A percentile compares a stretch with the other conserved stretches of the same genome.
phyloP scores from a whole-genome alignment of 2,113 vertebrate species.

The Lota lota region DNA sequence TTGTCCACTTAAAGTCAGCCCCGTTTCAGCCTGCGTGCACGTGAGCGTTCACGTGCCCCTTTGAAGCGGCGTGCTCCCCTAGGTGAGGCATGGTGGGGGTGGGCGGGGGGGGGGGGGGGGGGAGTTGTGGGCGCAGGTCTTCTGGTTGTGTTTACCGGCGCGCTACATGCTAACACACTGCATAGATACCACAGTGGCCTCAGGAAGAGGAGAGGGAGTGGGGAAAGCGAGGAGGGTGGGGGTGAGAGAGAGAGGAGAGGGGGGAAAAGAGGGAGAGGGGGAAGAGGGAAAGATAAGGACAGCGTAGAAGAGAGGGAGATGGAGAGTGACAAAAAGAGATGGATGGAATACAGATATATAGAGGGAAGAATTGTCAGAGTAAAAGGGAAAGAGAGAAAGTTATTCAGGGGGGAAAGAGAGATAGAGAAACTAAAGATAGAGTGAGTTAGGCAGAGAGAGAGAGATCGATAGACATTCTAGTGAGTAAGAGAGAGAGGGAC shows the following conservation, averaged over 20 bases:
- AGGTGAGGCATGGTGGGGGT: conserved; percentile 53
- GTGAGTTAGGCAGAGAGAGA: conserved; percentile 6
- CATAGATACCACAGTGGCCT: conserved; percentile 42
- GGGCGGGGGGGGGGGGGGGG: conserved; percentile 29
- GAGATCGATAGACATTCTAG: not conserved
- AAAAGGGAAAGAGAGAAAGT: no score
- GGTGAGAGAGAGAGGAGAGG: no score
- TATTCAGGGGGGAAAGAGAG: no score
- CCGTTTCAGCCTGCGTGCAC: conserved; percentile 14
- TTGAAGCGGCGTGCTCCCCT: conserved; percentile 47
- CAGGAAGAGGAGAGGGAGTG: no score
- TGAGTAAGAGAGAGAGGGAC: conserved; percentile 30
- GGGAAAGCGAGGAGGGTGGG: no score
- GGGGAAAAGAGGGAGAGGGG: conserved; percentile 44
- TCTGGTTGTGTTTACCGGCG: conserved; percentile 70
- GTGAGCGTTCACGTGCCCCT: conserved; percentile 22
- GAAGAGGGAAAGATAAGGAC: conserved; percentile 33
- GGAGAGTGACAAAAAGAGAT: not conserved
- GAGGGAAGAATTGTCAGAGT: no score
- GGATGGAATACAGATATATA: not conserved
- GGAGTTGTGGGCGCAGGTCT: conserved; percentile 41
- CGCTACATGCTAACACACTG: conserved; percentile 53
- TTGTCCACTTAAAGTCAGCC: conserved; percentile 50
- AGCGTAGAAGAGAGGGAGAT: no score
- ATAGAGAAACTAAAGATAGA: no score